These are phyloP conservation scores for Hypomesus transpacificus DNA, from an alignment of 2,113 vertebrate species.

Conservation along the genomic window DNA sequence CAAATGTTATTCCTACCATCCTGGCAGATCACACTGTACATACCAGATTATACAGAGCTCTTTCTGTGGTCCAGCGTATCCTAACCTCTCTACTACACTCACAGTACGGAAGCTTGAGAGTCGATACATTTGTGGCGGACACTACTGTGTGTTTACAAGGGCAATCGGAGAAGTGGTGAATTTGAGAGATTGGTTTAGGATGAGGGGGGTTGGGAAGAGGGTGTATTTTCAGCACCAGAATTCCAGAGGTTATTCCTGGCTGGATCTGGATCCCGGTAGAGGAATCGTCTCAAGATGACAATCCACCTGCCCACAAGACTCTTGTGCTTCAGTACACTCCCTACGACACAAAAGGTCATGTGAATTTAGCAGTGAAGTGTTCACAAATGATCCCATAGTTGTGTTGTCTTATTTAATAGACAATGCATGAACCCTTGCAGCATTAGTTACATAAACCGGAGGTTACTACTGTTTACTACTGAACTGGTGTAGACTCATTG, in stretches of 20 bases:
- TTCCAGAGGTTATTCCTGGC: conserved; percentile 61
- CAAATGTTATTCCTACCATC: too few species aligned
- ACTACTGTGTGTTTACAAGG: conserved; percentile 48
- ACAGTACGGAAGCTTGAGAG: conserved; percentile 38
- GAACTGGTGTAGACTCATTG: neutral
- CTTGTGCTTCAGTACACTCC: conserved; percentile 15
- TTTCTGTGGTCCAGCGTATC: conserved; percentile 12
- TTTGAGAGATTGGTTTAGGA: conserved; percentile 43
- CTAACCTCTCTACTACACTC: conserved; percentile 26
- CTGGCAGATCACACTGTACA: neutral
- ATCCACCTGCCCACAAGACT: conserved; percentile 19
- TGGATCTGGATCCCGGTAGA: conserved; percentile 35
- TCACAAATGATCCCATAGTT: neutral
- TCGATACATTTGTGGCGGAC: conserved; percentile 33
- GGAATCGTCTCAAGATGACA: conserved; percentile 35
- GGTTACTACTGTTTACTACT: neutral
- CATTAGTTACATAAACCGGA: too few species aligned
- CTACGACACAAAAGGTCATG: conserved; percentile 23
- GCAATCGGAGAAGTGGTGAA: conserved; percentile 50
- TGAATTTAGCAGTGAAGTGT: conserved; percentile 13
- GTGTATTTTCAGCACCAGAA: conserved; percentile 61
- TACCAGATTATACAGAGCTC: neutral
- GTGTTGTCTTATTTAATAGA: too few species aligned
- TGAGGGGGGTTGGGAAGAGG: conserved; percentile 9
- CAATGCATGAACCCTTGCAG: too few species aligned